Base-by-base conservation (phyloP, 1,140 invertebrate genomes). In the Bombus superbus region DNA sequence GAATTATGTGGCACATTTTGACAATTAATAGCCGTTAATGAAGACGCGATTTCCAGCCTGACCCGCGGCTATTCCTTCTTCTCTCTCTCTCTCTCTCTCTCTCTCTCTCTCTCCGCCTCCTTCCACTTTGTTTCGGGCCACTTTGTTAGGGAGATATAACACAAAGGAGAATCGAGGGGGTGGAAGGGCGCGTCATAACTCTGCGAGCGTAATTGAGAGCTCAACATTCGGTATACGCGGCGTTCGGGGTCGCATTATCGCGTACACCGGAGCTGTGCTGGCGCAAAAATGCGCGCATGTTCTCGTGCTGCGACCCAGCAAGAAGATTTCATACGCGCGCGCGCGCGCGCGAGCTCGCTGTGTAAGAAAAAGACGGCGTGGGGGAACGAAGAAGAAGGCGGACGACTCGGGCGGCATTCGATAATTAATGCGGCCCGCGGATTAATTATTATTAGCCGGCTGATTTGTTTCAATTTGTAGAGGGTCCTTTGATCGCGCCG, bases 391-490 rank as follows among this genome's bases (percentile, higher is more conserved):
- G 64, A 66, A n/a, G 32, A 66, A 42, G 38, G 53, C 35, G 53
- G 40, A 75, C 32, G 47, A 40, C 59, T 66, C 62, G 64, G 53
- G 32, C 73, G 77, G 68, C 71, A 42, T 83, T 85, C 76, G 89
- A 88, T 90, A 94, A 94, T 94, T 94, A 94, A 94, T 93, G 92
- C 91, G 88, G 90, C 86, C 75, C 81, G 88, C 89, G 92, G 91
- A 95, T 95, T 95, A 94, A 95, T 95, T 95, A 95, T 94, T 93
- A 94, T 95, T 93, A 93, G 92, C 89, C 89, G 91, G 88, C 91
- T 91, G 94, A 94, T 95, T 95, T 94, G 93, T 94, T 94, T 95
- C 92, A 94, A 95, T 95, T 95, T 94, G 92, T 93, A 92, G 90
- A 87, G 69, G 87, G 85, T 83, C 87, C 93, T 94, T 94, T 94